phyloP scores from a whole-genome alignment of 2,888 invertebrate genomes.

The Eupithecia inturbata region DNA sequence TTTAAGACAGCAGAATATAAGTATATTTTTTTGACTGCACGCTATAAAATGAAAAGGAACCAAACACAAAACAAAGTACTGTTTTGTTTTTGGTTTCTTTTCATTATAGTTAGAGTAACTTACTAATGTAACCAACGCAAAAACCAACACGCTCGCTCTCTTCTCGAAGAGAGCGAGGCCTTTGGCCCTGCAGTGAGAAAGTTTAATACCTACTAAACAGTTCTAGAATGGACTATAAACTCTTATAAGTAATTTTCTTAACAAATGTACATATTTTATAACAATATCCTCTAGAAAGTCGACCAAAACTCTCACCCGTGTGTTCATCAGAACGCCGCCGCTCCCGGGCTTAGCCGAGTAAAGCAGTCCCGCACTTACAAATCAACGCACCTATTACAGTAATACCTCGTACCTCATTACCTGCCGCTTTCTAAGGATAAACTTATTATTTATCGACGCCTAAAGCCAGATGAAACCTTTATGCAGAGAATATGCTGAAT shows the following conservation, averaged over 20 bases:
- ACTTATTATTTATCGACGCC: constrained; percentile 61
- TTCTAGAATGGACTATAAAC: background rate
- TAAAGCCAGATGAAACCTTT: constrained; percentile 48
- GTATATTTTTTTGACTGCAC: no score
- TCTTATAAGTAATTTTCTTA: no score
- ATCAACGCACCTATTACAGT: constrained; percentile 68
- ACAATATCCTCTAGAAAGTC: background rate
- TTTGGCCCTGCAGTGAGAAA: no score
- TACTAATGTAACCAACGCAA: no score
- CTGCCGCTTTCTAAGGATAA: constrained; percentile 67
- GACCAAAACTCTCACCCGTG: constrained; percentile 37
- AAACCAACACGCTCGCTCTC: no score
- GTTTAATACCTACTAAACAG: no score
- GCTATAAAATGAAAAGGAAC: no score
- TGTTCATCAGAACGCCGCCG: constrained; percentile 52
- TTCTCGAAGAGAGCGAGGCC: no score
- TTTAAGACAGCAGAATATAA: no score
- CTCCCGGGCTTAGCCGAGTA: constrained; percentile 59
- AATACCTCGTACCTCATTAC: constrained; percentile 68
- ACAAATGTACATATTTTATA: background rate
- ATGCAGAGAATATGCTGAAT: constrained; percentile 28
- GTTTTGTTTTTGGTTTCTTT: no score
- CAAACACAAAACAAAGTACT: no score
- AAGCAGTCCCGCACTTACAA: constrained; percentile 60
- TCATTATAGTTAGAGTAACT: no score